These are phyloP conservation scores for Trachurus trachurus DNA, from an alignment of 2,797 vertebrate species.

Conservation along the genomic window DNA sequence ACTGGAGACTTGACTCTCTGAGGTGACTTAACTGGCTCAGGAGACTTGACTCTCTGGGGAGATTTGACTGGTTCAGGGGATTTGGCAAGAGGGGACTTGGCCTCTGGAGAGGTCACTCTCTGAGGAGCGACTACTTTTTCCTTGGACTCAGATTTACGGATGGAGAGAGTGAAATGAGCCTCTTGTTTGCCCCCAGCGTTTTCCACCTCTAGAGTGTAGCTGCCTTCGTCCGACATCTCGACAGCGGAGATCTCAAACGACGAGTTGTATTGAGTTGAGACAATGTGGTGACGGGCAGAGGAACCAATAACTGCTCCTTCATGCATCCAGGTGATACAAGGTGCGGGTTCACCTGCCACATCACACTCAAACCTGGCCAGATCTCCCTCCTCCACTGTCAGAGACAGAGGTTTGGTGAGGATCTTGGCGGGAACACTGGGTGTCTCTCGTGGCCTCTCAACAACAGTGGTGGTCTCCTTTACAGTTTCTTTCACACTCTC, in stretches of 20 bases:
- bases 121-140: conserved; percentile 88
- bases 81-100: conserved; percentile 85
- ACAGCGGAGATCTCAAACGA: conserved; percentile 93
- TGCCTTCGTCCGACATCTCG: conserved; percentile 93
- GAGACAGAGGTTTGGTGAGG: conserved; percentile 92
- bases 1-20: conserved; percentile 80
- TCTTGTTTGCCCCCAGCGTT: conserved; percentile 93
- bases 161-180: conserved; percentile 92
- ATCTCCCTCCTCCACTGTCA: conserved; percentile 92
- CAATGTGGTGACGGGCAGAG: conserved; percentile 89
- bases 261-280: conserved; percentile 90
- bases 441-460: conserved; percentile 60
- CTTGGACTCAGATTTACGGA: conserved; percentile 87
- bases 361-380: conserved; percentile 92
- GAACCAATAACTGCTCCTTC: conserved; percentile 86
- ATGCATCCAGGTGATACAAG: conserved; percentile 90
- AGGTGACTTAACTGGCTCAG: conserved; percentile 87
- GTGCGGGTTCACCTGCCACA: conserved; percentile 92
- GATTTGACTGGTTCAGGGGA: conserved; percentile 88
- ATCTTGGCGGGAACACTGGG: conserved; percentile 85
- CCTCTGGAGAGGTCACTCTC: conserved; percentile 92
- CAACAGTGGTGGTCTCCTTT: conserved; percentile 78
- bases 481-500: conserved; percentile 76
- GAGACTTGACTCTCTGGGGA: conserved; percentile 85
- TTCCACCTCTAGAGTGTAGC: conserved; percentile 92